Base-by-base conservation (phyloP, 2,797 vertebrate genomes). In the Coranthus polyacanthus region DNA sequence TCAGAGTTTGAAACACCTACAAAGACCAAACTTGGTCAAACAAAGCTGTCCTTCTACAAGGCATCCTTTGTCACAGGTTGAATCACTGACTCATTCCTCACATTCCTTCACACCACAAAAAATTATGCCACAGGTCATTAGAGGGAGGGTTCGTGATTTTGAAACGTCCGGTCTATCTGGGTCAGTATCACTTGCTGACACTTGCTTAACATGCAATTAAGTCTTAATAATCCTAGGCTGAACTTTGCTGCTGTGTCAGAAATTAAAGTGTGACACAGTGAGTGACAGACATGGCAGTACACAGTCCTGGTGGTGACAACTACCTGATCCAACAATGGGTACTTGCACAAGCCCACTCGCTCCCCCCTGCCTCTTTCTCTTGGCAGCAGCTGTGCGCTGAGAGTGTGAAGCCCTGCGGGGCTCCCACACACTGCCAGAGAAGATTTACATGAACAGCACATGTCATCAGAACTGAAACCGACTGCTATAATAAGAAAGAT, bases 401-500 rank as follows among this genome's bases (percentile, higher is more conserved):
- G 18, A 47, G 22, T 16, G 36, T 43, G 58, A 65, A 67, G 49
- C 45, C 51, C 68, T 36, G 43, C 52, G 56, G 37, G 21, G 42
- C 61, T 68, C 60, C 41, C 43, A 58, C 53, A 61, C 6, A 21
- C 46, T 55, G 77, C 55, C 76, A 78, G 53, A 69, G 15, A 61
- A 57, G 81, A 89, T 84, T 86, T 78, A 88, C 52, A 83, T 21
- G 21, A 72, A 39, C 38, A 65, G 50, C 72, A 71, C 49, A 74
- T 67, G 67, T 71, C 57, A 64, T 65, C 58, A 41, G 44, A 34
- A 42, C 49, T 61, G 43, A 47, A 78, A 59, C 54, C 37, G 58
- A 15, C 58, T 75, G 60, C 85, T 81, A 84, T 63, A 79, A 83
- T 72, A 81, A 81, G 74, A 67, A 67, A 18, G 57, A 51, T 17